A percentile compares a stretch with the other conserved stretches of the same genome.
Evolutionary conservation across 1,140 invertebrate species (phyloP).

Genomic region (Atta cephalotes): DNA sequence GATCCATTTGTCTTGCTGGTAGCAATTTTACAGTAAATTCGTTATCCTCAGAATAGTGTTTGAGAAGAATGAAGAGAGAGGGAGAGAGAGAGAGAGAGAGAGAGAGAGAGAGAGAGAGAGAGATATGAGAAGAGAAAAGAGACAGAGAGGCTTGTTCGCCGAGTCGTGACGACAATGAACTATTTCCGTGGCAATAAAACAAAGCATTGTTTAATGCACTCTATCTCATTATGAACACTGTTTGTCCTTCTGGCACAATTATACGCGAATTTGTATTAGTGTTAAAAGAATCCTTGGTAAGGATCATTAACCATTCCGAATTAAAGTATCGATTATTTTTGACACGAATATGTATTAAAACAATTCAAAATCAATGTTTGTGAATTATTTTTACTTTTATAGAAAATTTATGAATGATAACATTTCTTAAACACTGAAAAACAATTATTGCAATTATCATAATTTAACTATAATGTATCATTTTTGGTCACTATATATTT

Average conservation of each 20-base stretch:
- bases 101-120: neutral
- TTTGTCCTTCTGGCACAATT: conserved; percentile 31
- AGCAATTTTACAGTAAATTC: conserved; percentile 69
- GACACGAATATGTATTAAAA: neutral
- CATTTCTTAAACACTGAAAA: neutral
- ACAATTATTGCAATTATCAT: too few relatives aligned
- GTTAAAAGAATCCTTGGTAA: neutral
- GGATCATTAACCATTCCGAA: neutral
- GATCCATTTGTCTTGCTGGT: conserved; percentile 71
- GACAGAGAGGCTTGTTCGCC: conserved; percentile 38
- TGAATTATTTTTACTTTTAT: neutral
- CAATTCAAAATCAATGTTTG: neutral
- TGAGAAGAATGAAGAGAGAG: neutral
- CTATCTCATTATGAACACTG: conserved; percentile 4
- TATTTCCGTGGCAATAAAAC: conserved; percentile 67
- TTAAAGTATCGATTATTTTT: neutral
- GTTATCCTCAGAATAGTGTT: conserved; percentile 61
- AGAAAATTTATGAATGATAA: neutral
- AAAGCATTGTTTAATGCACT: conserved; percentile 66
- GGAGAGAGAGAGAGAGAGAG: neutral
- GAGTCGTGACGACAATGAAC: conserved; percentile 70
- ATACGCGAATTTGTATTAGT: conserved; percentile 4
- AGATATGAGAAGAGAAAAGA: neutral
- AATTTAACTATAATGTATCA: too few relatives aligned
- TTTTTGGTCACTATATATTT: too few relatives aligned